phyloP scores from a whole-genome alignment of 2,113 vertebrate species.

The Euleptes europaea region DNA sequence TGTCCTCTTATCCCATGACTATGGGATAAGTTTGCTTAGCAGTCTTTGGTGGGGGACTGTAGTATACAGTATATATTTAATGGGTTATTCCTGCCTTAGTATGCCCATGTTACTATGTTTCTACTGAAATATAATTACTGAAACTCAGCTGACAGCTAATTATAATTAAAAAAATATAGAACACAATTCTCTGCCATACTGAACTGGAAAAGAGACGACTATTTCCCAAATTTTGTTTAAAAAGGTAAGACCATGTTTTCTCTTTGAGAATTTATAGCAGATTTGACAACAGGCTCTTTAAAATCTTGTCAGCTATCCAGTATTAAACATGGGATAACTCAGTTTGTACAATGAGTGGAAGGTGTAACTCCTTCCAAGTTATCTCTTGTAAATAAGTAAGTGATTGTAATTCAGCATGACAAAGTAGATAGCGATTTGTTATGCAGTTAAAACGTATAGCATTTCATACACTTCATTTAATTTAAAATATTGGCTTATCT shows the following conservation, averaged over 20 bases:
- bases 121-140: background rate
- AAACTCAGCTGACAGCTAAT: slow-evolving; percentile 23
- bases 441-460: slow-evolving; percentile 34
- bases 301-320: slow-evolving; percentile 43
- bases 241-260: slow-evolving; percentile 67
- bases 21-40: too few relatives aligned
- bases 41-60: too few relatives aligned
- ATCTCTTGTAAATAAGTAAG: slow-evolving; percentile 65
- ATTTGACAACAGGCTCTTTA: slow-evolving; percentile 51
- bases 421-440: slow-evolving; percentile 61
- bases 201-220: slow-evolving; percentile 57
- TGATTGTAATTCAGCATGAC: slow-evolving; percentile 59
- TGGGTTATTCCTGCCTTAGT: background rate
- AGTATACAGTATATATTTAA: too few relatives aligned
- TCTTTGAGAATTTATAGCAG: slow-evolving; percentile 38
- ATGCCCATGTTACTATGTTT: background rate
- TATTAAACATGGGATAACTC: slow-evolving; percentile 45
- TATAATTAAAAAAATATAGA: slow-evolving; percentile 37
- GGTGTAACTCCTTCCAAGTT: slow-evolving; percentile 60
- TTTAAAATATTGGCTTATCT: slow-evolving; percentile 41
- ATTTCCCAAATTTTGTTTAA: slow-evolving; percentile 54
- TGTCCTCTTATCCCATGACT: too few relatives aligned
- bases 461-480: slow-evolving; percentile 20
- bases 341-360: slow-evolving; percentile 55
- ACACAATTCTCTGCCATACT: slow-evolving; percentile 58